These are phyloP conservation scores for Cantharis nigra DNA, from an alignment of 2,888 invertebrate species.

Conservation along the genomic window DNA sequence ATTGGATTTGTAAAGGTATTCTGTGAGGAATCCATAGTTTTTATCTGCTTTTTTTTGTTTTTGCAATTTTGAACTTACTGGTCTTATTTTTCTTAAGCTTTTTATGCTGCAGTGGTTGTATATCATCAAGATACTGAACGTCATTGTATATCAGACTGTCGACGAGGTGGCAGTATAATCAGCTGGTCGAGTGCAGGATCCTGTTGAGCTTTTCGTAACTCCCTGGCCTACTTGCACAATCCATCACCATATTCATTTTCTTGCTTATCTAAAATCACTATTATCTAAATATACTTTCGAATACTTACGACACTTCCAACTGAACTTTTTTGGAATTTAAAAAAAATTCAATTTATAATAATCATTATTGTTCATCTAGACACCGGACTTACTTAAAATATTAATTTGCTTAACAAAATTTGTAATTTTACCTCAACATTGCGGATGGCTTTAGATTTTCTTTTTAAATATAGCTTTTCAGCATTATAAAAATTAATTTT, in stretches of 20 bases:
- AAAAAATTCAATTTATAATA: neutral
- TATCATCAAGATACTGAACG: constrained; percentile 44
- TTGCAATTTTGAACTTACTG: neutral
- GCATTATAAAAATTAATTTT: neutral
- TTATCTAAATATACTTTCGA: neutral
- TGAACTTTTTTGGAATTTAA: neutral
- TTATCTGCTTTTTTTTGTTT: neutral
- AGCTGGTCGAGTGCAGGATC: constrained; percentile 58
- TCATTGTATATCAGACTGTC: constrained; percentile 44
- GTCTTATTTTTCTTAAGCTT: constrained; percentile 10
- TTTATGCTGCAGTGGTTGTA: constrained; percentile 26
- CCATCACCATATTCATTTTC: constrained; percentile 54
- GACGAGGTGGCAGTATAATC: constrained; percentile 53
- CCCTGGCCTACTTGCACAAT: constrained; percentile 59
- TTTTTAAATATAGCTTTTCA: neutral
- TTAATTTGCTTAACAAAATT: neutral
- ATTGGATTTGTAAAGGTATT: neutral
- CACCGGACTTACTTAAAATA: neutral
- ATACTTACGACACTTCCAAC: neutral
- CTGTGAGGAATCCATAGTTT: neutral
- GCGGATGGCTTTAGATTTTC: neutral
- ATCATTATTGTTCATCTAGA: neutral
- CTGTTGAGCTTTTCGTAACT: constrained; percentile 59
- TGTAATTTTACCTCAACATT: neutral
- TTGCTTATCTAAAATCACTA: constrained; percentile 3